phyloP scores from a whole-genome alignment of 2,888 invertebrate species.

The Phengaris alcon region DNA sequence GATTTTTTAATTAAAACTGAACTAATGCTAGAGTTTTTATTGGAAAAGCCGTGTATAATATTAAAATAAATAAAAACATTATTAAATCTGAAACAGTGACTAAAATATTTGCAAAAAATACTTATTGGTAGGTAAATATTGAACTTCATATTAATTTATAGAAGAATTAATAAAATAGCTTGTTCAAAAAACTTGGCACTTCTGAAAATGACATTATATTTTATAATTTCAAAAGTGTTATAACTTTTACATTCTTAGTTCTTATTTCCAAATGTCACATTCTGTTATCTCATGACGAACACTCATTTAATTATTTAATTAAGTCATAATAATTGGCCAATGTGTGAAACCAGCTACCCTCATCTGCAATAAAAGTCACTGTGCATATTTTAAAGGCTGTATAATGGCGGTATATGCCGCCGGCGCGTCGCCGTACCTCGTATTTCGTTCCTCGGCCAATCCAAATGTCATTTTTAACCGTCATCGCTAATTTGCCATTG shows the following conservation, averaged over 20 bases:
- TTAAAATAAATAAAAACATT: not conserved
- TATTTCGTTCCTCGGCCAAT: constrained; percentile 44
- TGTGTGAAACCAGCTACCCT: constrained; percentile 21
- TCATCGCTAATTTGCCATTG: constrained; percentile 78
- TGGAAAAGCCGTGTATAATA: not conserved
- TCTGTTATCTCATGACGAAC: not conserved
- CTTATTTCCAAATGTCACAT: too few species aligned
- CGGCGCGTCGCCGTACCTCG: constrained; percentile 44
- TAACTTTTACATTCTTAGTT: too few species aligned
- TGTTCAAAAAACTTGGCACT: not conserved
- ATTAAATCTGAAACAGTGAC: too few species aligned
- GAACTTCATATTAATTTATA: too few species aligned
- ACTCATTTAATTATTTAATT: not conserved
- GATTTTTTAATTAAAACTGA: constrained; percentile 2
- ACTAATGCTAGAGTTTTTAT: constrained; percentile 3
- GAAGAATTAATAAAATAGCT: too few species aligned
- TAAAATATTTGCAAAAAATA: too few species aligned
- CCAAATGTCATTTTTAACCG: constrained; percentile 73
- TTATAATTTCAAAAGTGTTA: not conserved
- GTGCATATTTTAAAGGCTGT: constrained; percentile 46
- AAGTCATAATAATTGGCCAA: constrained; percentile 18
- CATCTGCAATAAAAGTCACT: constrained; percentile 37
- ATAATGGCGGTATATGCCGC: constrained; percentile 46
- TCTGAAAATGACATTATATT: not conserved
- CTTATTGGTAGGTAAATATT: too few species aligned